A percentile compares a stretch with the other conserved stretches of the same genome.
Evolutionary conservation across 2,888 invertebrate species (phyloP).

Genomic region (Drosophila incognita): DNA sequence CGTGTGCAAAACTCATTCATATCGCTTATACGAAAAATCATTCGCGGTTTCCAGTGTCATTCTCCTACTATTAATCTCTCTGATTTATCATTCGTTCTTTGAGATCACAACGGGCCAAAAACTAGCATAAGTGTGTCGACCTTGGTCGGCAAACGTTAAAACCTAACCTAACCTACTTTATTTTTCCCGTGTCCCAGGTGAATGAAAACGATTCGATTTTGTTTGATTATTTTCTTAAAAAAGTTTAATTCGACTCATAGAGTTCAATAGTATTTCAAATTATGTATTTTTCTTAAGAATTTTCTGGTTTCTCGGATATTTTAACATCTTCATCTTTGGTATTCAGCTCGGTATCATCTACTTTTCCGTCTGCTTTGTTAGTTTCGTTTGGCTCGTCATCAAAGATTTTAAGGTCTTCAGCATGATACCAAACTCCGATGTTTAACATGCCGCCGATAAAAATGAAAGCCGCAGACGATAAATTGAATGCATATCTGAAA

Average conservation of each 20-base stretch:
- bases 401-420: slow-evolving; percentile 88
- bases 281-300: background rate
- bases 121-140: no score
- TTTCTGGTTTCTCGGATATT: background rate
- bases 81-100: no score
- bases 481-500: slow-evolving; percentile 86
- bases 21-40: no score
- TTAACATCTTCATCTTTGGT: slow-evolving; percentile 13
- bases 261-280: background rate
- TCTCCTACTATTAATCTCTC: no score
- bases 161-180: background rate
- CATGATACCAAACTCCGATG: slow-evolving; percentile 88
- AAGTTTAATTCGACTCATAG: slow-evolving; percentile 4
- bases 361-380: background rate
- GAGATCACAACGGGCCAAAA: no score
- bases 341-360: background rate
- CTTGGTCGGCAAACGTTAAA: no score
- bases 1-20: no score
- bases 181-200: background rate
- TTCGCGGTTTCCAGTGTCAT: no score
- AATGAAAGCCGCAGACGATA: slow-evolving; percentile 88
- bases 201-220: background rate
- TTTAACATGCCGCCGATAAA: slow-evolving; percentile 88
- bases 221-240: background rate
- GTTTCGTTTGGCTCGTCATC: slow-evolving; percentile 86